A percentile compares a stretch with the other conserved stretches of the same genome.
Evolutionary conservation across 2,888 invertebrate species (phyloP).

Genomic region (Melikaiella ostensackeni): DNA sequence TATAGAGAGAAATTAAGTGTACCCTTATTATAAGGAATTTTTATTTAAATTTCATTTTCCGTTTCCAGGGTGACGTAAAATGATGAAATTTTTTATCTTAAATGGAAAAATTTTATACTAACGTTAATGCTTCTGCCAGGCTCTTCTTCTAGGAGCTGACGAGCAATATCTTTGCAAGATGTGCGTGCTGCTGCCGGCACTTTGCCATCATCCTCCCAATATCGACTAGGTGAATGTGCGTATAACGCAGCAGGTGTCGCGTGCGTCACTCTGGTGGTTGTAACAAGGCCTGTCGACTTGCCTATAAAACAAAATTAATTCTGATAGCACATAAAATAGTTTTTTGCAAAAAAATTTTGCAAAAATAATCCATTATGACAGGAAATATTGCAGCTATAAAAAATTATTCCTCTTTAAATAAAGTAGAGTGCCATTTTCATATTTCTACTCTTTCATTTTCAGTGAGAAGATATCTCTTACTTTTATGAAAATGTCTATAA

Average conservation of each 20-base stretch:
- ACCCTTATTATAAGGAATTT: no score
- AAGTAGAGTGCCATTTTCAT: no score
- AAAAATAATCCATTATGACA: background rate
- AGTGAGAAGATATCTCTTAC: no score
- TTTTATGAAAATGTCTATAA: no score
- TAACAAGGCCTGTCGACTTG: conserved; percentile 89
- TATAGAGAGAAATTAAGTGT: no score
- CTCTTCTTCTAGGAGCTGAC: conserved; percentile 87
- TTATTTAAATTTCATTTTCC: no score
- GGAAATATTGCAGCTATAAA: background rate
- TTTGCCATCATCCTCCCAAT: conserved; percentile 89
- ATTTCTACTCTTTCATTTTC: no score
- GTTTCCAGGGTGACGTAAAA: no score
- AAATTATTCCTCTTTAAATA: background rate
- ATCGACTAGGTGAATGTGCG: conserved; percentile 86
- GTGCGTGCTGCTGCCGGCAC: conserved; percentile 85
- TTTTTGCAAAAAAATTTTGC: background rate
- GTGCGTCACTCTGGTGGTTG: conserved; percentile 88
- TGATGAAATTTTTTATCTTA: background rate
- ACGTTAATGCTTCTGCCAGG: conserved; percentile 88
- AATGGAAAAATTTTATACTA: conserved; percentile 62
- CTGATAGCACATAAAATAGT: conserved; percentile 8
- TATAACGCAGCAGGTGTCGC: conserved; percentile 89
- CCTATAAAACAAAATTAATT: conserved; percentile 76
- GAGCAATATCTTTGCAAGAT: conserved; percentile 88